Percentiles rank a stretch among this genome's conserved stretches.
These are phyloP conservation scores for Drosophila anceps DNA, from an alignment of 2,888 invertebrate genomes.

Conservation along the genomic window DNA sequence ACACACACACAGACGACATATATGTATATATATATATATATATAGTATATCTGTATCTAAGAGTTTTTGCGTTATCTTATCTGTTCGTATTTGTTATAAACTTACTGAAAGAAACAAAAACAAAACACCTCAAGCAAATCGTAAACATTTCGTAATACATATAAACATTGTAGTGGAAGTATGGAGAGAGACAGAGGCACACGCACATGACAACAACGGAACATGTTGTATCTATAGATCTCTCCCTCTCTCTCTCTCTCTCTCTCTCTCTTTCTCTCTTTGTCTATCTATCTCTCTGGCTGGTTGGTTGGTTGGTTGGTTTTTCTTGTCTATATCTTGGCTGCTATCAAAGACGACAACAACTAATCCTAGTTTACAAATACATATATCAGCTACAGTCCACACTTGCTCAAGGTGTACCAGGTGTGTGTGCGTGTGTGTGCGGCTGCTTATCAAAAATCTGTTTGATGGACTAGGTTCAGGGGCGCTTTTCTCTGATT, in stretches of 20 bases:
- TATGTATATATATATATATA: slow-evolving; percentile 5
- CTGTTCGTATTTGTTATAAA: slow-evolving; percentile 74
- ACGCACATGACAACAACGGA: slow-evolving; percentile 53
- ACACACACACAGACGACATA: background rate
- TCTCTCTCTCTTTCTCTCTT: background rate
- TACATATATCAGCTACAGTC: slow-evolving; percentile 25
- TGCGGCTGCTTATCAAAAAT: slow-evolving; percentile 51
- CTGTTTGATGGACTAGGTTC: slow-evolving; percentile 53
- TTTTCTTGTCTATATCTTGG: slow-evolving; percentile 66
- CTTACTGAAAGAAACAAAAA: slow-evolving; percentile 62
- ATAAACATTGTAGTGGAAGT: slow-evolving; percentile 67
- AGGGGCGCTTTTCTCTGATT: slow-evolving; percentile 19
- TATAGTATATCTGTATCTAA: slow-evolving; percentile 50
- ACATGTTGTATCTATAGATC: slow-evolving; percentile 64
- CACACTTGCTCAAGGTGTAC: slow-evolving; percentile 12
- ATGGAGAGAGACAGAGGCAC: slow-evolving; percentile 9
- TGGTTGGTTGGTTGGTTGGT: slow-evolving; percentile 8
- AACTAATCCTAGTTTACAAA: slow-evolving; percentile 74
- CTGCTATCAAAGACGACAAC: slow-evolving; percentile 72
- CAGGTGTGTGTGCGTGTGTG: slow-evolving; percentile 10
- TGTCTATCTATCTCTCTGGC: too few species aligned
- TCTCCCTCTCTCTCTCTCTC: background rate
- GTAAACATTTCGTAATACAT: slow-evolving; percentile 78
- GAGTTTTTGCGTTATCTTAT: slow-evolving; percentile 68
- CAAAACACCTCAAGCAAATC: slow-evolving; percentile 71